phyloP scores from a whole-genome alignment of 2,888 invertebrate species.

The Euphydryas editha region DNA sequence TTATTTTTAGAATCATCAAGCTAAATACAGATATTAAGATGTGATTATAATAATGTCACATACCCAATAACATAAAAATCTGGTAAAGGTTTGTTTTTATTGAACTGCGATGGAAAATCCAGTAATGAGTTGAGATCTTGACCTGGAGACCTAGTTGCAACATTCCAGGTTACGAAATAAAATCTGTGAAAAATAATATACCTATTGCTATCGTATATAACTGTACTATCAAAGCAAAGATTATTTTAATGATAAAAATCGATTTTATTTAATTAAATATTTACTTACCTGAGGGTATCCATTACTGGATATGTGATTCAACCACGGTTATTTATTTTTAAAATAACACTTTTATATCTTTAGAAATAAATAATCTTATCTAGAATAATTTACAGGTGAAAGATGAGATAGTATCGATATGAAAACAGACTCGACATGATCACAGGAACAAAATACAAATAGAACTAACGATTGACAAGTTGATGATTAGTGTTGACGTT shows the following conservation, averaged over 20 bases:
- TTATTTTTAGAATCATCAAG: too few species aligned
- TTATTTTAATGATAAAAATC: constrained; percentile 4
- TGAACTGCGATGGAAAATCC: constrained; percentile 85
- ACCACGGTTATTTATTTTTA: background rate
- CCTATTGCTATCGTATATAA: constrained; percentile 9
- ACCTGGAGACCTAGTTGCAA: constrained; percentile 90
- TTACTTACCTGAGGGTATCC: constrained; percentile 42
- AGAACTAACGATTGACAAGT: constrained; percentile 5
- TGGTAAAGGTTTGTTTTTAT: constrained; percentile 86
- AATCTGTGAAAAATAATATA: constrained; percentile 79
- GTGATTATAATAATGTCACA: constrained; percentile 46
- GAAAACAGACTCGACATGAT: constrained; percentile 28
- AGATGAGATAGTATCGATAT: constrained; percentile 30
- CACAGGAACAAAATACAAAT: constrained; percentile 22
- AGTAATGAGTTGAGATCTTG: constrained; percentile 89
- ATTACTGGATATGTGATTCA: constrained; percentile 33
- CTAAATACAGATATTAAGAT: background rate
- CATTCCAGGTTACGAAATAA: constrained; percentile 95
- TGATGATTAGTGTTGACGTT: constrained; percentile 10
- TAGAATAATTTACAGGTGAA: constrained; percentile 7
- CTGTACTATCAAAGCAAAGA: background rate
- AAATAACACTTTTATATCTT: background rate
- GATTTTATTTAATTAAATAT: constrained; percentile 11
- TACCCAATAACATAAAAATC: constrained; percentile 95
- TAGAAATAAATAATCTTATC: constrained; percentile 9